Evolutionary conservation across 2,113 vertebrate species (phyloP).

Genomic region (Chionodraco myersi): DNA sequence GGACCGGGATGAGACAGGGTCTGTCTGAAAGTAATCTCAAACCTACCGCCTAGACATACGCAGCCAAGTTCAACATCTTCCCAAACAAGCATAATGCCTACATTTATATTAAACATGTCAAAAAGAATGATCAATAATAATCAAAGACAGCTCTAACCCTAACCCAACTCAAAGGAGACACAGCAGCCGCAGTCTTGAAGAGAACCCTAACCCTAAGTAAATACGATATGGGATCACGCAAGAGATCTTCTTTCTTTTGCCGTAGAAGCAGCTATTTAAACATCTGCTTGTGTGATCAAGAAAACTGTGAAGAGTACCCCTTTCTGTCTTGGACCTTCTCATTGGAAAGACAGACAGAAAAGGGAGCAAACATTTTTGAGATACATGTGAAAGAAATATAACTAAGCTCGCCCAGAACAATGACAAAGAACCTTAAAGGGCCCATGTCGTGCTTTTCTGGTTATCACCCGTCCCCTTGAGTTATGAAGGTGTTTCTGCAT

Average conservation of each 20-base stretch:
- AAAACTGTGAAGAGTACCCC: no score
- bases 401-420: no score
- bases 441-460: no score
- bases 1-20: conserved; percentile 23
- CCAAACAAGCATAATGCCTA: background rate
- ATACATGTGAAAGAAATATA: background rate
- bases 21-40: background rate
- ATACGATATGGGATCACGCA: no score
- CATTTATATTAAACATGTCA: background rate
- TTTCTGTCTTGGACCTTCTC: background rate
- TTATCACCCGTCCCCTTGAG: no score
- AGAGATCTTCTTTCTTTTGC: no score
- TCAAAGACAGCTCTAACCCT: background rate
- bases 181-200: no score
- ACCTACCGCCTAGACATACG: background rate
- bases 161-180: background rate
- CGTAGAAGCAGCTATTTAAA: no score
- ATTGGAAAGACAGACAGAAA: background rate
- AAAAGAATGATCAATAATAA: background rate
- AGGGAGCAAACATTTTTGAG: background rate
- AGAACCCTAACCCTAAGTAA: no score
- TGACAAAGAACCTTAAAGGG: no score
- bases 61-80: background rate
- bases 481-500: no score
- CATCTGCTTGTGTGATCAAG: no score